phyloP scores from a whole-genome alignment of 1,140 invertebrate species.

The Plodia interpunctella region DNA sequence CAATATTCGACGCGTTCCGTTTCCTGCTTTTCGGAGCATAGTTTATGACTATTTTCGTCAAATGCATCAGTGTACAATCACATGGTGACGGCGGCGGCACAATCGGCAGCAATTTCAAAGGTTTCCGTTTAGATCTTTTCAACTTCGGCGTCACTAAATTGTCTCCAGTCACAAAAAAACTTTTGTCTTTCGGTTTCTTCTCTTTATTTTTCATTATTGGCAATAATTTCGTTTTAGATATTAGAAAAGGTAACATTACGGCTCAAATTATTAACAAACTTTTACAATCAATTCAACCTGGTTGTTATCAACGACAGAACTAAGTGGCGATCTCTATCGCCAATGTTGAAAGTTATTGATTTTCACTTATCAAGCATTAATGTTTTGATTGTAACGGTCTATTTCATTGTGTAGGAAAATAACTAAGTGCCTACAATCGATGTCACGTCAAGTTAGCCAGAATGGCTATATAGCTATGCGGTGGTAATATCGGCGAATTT shows the following conservation, averaged over 20 bases:
- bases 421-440: not conserved
- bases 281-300: not conserved
- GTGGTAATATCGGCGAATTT: conserved; percentile 14
- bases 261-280: not conserved
- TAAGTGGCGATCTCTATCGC: not conserved
- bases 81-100: conserved; percentile 27
- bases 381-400: conserved; percentile 7
- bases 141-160: conserved; percentile 34
- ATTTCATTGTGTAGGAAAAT: not conserved
- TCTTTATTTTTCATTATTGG: conserved; percentile 44
- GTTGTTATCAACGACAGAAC: not conserved
- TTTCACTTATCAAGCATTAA: conserved; percentile 4
- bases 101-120: conserved; percentile 27
- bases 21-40: conserved; percentile 53
- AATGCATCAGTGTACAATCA: conserved; percentile 52
- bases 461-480: no score
- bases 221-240: conserved; percentile 57
- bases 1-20: conserved; percentile 47
- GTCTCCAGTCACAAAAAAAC: conserved; percentile 32
- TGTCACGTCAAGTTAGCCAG: no score
- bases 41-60: conserved; percentile 54
- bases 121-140: conserved; percentile 35
- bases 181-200: conserved; percentile 33
- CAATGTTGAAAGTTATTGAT: not conserved
- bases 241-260: conserved; percentile 52